These are phyloP conservation scores for Agrochola macilenta DNA, from an alignment of 2,888 invertebrate genomes.

Conservation along the genomic window DNA sequence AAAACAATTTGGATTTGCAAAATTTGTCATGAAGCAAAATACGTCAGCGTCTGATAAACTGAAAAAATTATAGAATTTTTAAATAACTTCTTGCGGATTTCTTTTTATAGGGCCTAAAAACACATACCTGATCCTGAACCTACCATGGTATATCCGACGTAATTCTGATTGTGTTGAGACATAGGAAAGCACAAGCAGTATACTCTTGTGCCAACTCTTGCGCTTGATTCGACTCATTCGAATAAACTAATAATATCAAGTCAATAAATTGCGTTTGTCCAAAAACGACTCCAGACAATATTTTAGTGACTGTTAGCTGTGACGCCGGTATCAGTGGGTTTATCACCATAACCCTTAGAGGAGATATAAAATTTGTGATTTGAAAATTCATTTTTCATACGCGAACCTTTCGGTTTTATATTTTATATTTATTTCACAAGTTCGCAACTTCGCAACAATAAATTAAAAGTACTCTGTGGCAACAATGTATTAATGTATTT, in stretches of 20 bases:
- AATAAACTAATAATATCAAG: conserved; percentile 79
- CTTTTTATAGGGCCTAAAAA: neutral
- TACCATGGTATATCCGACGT: conserved; percentile 82
- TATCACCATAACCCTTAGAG: conserved; percentile 80
- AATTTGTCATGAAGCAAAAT: conserved; percentile 82
- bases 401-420: neutral
- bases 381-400: conserved; percentile 80
- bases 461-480: no score
- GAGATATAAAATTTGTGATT: conserved; percentile 64
- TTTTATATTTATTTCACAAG: neutral
- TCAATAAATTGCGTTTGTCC: conserved; percentile 78
- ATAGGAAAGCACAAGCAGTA: conserved; percentile 77
- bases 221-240: conserved; percentile 76
- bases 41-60: conserved; percentile 83
- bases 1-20: conserved; percentile 80
- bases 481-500: no score
- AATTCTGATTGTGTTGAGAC: conserved; percentile 76
- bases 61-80: conserved; percentile 18
- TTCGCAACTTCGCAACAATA: neutral
- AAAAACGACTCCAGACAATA: conserved; percentile 81
- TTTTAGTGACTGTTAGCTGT: conserved; percentile 77
- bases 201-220: conserved; percentile 76
- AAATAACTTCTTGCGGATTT: neutral
- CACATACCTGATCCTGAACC: neutral
- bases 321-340: conserved; percentile 79